Base-by-base conservation (phyloP, 2,797 vertebrate species). In the Lutra lutra region DNA sequence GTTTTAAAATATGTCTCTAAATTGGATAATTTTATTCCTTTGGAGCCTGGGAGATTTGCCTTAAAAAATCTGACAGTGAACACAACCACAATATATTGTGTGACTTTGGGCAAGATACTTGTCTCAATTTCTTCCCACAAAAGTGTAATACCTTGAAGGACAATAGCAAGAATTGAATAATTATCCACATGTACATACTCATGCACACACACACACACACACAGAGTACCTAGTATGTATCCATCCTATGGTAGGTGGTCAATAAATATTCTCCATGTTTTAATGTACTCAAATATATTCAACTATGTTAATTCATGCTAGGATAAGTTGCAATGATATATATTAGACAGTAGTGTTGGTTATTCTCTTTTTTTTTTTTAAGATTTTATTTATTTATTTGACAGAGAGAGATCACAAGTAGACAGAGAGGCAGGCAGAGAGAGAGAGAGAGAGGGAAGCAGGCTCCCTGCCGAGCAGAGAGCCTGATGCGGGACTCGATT, bases 1-100 rank as follows among this genome's bases (percentile, higher is more conserved):
- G 2, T 89, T 94, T 93, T 56, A 72, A 89, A 94, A 21, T 91
- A 38, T 35, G 13, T 38, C 5, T 93, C 58, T 72, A 89, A 79
- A 35, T 54, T 88, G 40, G 27, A 56, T 35, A 48, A 48, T 80
- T 88, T 40, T 54, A 40, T 62, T 78, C 12, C 64, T 85, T 89
- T 77, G 3, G 9, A 82, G 14, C 5, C 7, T 85, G 23, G 35
- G 4, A 43, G 35, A 93, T 88, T 85, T 82, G 15, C 83, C 35
- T 75, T 43, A 43, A 73, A 7, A 64, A 46, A 80, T 73, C 7
- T 77, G 38, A 77, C 3, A 77, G 5, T 64, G 38, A 23, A 89
- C 14, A 64, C 9, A 4, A 43, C 17, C 21, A 78, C 3, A 32
- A 23, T 6, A 6, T 8, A 25, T 56, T 66, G 23, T 66, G 58